phyloP scores from a whole-genome alignment of 2,797 vertebrate genomes.

The Cygnus olor region DNA sequence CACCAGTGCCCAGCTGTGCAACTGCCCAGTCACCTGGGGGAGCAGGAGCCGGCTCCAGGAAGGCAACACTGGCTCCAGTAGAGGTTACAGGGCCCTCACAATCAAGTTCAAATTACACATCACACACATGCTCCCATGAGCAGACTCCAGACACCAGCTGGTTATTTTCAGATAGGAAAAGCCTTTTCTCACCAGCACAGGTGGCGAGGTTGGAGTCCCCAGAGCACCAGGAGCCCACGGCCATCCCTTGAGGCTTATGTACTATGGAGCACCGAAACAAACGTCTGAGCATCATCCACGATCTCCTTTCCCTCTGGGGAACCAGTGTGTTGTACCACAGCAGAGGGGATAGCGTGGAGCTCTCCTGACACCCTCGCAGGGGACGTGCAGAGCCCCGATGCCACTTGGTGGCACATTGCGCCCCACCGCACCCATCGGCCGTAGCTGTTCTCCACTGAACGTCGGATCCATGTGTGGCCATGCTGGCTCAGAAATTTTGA shows the following conservation, averaged over 20 bases:
- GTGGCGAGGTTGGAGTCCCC: not conserved
- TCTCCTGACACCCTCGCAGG: accelerated
- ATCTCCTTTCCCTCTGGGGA: not conserved
- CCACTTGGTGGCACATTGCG: no score
- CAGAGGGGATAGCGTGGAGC: not conserved
- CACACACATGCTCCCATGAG: not conserved
- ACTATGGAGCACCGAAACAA: accelerated
- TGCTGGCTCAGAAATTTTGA: not conserved
- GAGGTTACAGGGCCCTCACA: not conserved
- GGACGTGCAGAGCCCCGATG: not conserved
- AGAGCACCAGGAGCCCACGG: accelerated
- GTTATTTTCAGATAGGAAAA: constrained; percentile 41
- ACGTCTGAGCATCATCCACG: accelerated
- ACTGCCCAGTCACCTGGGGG: not conserved
- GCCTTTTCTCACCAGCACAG: not conserved
- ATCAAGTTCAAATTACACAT: constrained; percentile 34
- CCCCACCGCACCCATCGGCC: not conserved
- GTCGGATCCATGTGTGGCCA: accelerated
- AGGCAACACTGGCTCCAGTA: not conserved
- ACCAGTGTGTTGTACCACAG: not conserved
- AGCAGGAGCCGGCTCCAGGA: not conserved
- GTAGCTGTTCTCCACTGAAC: not conserved
- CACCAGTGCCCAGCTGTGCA: not conserved
- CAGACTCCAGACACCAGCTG: constrained; percentile 45
- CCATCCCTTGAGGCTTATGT: accelerated